Conservation (phyloP, 2,888 invertebrate genomes). For the Lepidocyrtinus sp. region DNA sequence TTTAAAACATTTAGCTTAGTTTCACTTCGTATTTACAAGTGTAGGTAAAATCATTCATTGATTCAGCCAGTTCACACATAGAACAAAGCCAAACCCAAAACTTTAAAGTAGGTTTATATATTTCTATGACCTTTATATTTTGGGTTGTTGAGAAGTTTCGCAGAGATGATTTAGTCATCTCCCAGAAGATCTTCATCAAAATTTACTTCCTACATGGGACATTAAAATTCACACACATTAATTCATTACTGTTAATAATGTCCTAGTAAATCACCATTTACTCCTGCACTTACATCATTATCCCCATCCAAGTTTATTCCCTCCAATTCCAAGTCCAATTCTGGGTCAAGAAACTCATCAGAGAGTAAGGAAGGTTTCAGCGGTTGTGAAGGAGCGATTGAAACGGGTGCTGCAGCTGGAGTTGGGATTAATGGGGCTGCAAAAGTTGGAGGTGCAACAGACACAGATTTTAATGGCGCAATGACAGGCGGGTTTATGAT, state of each 20-base stretch:
- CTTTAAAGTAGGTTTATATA: not conserved
- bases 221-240: too few species aligned
- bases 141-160: too few species aligned
- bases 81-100: too few species aligned
- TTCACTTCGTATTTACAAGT: not conserved
- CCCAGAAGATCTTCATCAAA: slow-evolving; percentile 82
- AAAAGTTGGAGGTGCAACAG: slow-evolving; percentile 44
- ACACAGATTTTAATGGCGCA: slow-evolving; percentile 41
- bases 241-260: too few species aligned
- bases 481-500: slow-evolving; percentile 27
- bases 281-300: slow-evolving; percentile 77
- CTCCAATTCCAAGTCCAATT: slow-evolving; percentile 88
- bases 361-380: slow-evolving; percentile 69
- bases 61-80: not conserved
- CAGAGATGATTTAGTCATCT: slow-evolving; percentile 75
- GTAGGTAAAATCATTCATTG: slow-evolving; percentile 19
- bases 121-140: too few species aligned
- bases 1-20: not conserved
- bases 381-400: not conserved
- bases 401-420: slow-evolving; percentile 24
- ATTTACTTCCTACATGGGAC: slow-evolving; percentile 78
- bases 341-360: slow-evolving; percentile 77
- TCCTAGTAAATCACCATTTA: too few species aligned
- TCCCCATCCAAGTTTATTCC: slow-evolving; percentile 87
- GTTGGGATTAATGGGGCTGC: slow-evolving; percentile 45